Evolutionary conservation across 2,888 invertebrate genomes (phyloP).

Genomic region (Rhodophaea formosa): DNA sequence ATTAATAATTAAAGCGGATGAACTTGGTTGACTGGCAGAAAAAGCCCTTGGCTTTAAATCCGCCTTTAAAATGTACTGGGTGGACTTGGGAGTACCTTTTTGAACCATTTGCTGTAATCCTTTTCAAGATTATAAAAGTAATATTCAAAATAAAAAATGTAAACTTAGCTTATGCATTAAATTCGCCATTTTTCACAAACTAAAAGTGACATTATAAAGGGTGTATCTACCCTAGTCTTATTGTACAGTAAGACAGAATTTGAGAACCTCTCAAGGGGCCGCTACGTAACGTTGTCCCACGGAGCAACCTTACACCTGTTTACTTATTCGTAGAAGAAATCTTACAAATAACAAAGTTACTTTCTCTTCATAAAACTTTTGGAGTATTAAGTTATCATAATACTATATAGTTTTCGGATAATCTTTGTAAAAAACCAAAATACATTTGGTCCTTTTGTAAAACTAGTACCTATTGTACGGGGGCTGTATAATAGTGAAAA

Average conservation of each 20-base stretch:
- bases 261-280: conserved; percentile 2
- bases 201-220: neutral
- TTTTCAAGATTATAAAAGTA: no score
- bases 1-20: no score
- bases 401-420: neutral
- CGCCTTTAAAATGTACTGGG: no score
- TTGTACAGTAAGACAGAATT: neutral
- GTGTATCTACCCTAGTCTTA: neutral
- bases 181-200: neutral
- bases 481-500: no score
- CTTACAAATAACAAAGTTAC: conserved; percentile 12
- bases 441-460: no score
- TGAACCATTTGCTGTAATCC: no score
- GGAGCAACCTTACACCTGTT: conserved; percentile 10
- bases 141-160: no score
- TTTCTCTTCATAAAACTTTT: neutral
- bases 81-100: no score
- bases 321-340: conserved; percentile 11
- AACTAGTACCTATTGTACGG: no score
- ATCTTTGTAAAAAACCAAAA: no score
- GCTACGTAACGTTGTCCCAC: conserved; percentile 2
- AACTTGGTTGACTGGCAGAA: no score
- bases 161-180: neutral
- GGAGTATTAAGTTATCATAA: neutral
- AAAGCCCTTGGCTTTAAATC: no score